Base-by-base conservation (phyloP, 2,113 vertebrate genomes). In the Pardalotus punctatus region DNA sequence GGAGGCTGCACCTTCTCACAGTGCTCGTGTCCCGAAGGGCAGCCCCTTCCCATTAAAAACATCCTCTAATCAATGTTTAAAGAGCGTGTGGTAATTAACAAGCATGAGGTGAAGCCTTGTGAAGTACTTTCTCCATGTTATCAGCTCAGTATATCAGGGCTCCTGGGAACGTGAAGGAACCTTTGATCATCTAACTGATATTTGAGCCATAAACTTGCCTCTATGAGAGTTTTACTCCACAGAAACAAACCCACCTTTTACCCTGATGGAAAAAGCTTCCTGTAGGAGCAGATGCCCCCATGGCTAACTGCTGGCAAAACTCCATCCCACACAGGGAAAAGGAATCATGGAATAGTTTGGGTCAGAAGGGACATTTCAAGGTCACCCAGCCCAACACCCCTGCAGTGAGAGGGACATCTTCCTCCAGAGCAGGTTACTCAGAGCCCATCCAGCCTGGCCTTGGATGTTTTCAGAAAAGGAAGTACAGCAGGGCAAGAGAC, bases 181-280 rank as follows among this genome's bases (percentile, higher is more conserved):
- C 79, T 97, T 94, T 97, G 86, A 96, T 95, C 92, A 93, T 82
- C 54, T 85, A 64, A 70, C 43, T 21, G 81, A 4, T 93, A 43
- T 86, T 31, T 71, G 64, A 94, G 67, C 71, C 85, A 62, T 9
- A 58, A 74, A 56, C 66, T 76, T 27, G 31, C 42, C 50, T 88
- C 67, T 24, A 1, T 4, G 0, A 65, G 81, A 89, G 58, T 53
- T 88, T 28, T 57, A 27, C 45, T 71, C 70, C 54, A 2, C 21
- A 45, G 47, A 76, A 91, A 69, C 48, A 66, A 56, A 74, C 9
- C 28, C n/a, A 76, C 27, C 28, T 89, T 61, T 35, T 11, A 8
- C n/a, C 58, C 27, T 43, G 3, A 1, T 2, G 33, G 81, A 73
- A 27, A 28, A 47, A 11, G 35, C 29, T 81, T 50, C 51, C 77